Conservation (phyloP, 2,113 vertebrate species). For the Hoplias malabaricus region DNA sequence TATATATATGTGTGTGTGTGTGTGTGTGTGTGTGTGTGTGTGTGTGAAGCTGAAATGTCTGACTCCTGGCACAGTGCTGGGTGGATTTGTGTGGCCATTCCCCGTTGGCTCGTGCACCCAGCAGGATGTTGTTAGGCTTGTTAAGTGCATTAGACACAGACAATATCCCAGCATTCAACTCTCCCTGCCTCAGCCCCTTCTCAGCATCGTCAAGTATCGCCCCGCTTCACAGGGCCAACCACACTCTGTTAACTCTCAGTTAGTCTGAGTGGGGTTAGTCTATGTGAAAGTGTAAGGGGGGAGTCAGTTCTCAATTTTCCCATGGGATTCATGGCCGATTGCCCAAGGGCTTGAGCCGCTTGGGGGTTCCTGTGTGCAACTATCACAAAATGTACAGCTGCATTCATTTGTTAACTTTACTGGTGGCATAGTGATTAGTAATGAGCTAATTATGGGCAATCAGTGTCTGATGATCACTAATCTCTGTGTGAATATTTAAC, state of each 20-base stretch:
- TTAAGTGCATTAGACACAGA: constrained; percentile 56
- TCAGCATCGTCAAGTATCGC: constrained; percentile 15
- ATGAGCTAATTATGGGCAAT: no score
- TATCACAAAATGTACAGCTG: no score
- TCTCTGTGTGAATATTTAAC: no score
- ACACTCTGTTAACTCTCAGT: constrained; percentile 44
- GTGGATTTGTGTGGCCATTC: constrained; percentile 3
- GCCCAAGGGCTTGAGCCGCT: no score
- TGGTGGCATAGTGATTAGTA: no score
- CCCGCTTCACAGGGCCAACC: constrained; percentile 24
- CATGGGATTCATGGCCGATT: no score
- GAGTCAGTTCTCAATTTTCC: no score
- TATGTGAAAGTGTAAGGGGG: no score
- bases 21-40: neutral
- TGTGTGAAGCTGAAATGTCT: constrained; percentile 5
- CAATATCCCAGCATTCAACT: constrained; percentile 50
- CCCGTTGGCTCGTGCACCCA: constrained; percentile 21
- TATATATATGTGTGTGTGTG: no score
- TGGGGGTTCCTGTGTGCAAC: no score
- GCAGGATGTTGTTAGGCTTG: constrained; percentile 34
- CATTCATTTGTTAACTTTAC: no score
- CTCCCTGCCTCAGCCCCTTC: constrained; percentile 37
- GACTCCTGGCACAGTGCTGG: neutral
- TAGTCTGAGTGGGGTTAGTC: constrained; percentile 17
- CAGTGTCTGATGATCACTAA: no score